Evolutionary conservation across 2,888 invertebrate species (phyloP), one percentile per base, ranked within the genome.

Genomic region (Drosophila falleni): DNA sequence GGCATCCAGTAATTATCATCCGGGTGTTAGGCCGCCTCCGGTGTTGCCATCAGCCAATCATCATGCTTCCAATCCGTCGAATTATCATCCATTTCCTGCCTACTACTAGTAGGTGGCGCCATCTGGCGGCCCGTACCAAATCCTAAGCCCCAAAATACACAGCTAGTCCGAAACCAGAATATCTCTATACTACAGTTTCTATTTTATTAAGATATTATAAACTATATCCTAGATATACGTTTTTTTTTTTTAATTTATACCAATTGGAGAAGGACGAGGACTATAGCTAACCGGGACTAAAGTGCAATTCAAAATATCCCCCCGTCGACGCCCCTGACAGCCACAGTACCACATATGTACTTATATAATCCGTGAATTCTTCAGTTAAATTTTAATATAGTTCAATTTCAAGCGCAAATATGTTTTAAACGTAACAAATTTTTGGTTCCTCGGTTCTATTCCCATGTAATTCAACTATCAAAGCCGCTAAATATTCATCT

Each of bases 71-170:
- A 93, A 92, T 91, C 93, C 93, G 69, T 91, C 93, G 49, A 93
- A 92, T 56, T 93, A 93, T 87, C 93, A 93, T 88, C 93, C 93
- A 53, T 93, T 93, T 68, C 92, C 93, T 23, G 92, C 93, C 15
- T 93, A 93, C 78, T 93, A 93, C 81, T 92, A 92, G 71, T 33
- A 33, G 44, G 10, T 51, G 50, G 31, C 50, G 16, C 11, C 26
- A 23, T 42, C 42, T 42, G 9, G 26, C 29, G 11, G 23, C 39
- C 9, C 3, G 3, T 11, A 16, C 13, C 42, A 5, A 9, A 6
- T 39, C 16, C 31, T 10, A 31, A 31, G 2, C n/a, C n/a, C 9
- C 19, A 35, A 35, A 33, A 19, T 13, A 42, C 42, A 55, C 42
- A 42, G 42, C 55, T 42, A 55, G 58, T 58, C 46, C 26, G 35